Conservation (phyloP, 2,888 invertebrate genomes). For the Onchidella celtica region DNA sequence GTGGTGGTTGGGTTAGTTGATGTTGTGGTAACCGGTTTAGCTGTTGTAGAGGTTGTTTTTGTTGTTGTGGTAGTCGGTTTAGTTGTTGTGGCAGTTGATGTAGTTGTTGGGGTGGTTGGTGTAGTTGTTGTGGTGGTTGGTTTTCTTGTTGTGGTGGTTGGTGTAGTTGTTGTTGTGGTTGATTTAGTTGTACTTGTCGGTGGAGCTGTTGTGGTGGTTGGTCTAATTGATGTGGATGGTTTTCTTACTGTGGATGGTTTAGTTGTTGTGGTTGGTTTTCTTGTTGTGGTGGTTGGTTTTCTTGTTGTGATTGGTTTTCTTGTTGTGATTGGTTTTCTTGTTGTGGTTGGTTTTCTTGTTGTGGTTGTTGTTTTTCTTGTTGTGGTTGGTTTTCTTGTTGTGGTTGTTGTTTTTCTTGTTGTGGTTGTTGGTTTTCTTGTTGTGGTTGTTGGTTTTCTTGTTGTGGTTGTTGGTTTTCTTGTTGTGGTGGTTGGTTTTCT, state of each 20-base stretch:
- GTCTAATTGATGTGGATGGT: neutral
- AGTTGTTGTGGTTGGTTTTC: neutral
- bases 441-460: neutral
- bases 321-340: neutral
- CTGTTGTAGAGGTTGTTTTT: no score
- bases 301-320: neutral
- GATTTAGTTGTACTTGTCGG: neutral
- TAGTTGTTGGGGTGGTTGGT: no score
- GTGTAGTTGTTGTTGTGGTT: neutral
- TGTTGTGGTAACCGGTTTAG: neutral
- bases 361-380: neutral
- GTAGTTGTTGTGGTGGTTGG: no score
- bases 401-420: neutral
- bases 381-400: neutral
- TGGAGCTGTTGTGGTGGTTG: neutral
- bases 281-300: neutral
- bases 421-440: neutral
- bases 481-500: no score
- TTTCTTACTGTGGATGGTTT: neutral
- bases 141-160: no score
- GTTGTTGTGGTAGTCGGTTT: no score
- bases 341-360: neutral
- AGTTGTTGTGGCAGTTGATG: no score
- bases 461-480: no score
- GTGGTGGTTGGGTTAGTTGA: no score